A percentile compares a stretch with the other conserved stretches of the same genome.
phyloP scores from a whole-genome alignment of 2,888 invertebrate species.

The Eledona agricola region DNA sequence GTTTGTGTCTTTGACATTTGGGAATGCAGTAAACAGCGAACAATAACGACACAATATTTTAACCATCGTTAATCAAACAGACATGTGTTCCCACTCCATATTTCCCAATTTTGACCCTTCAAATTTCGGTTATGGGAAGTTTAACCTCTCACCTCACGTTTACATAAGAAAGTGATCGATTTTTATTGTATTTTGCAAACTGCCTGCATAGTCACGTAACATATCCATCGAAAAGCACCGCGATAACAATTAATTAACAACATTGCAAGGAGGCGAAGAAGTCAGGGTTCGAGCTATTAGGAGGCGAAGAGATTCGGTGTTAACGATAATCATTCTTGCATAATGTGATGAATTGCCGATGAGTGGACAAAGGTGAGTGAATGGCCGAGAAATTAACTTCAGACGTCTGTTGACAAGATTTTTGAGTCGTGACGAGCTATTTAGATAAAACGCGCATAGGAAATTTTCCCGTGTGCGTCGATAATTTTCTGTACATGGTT shows the following conservation, averaged over 20 bases:
- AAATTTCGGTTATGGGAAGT: conserved; percentile 7
- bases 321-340: conserved; percentile 1
- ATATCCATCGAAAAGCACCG: neutral
- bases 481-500: too few relatives aligned
- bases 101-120: conserved; percentile 5
- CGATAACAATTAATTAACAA: neutral
- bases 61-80: conserved; percentile 1
- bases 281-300: too few relatives aligned
- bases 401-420: too few relatives aligned
- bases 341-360: neutral
- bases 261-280: neutral
- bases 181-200: conserved; percentile 9
- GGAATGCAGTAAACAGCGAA: too few relatives aligned
- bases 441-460: too few relatives aligned
- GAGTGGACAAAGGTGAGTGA: neutral
- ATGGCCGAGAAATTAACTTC: too few relatives aligned
- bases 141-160: conserved; percentile 13
- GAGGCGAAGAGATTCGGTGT: neutral
- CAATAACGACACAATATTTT: too few relatives aligned
- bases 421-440: too few relatives aligned
- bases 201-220: conserved; percentile 16
- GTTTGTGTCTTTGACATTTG: too few relatives aligned
- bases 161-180: conserved; percentile 17
- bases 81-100: conserved; percentile 1
- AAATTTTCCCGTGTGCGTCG: too few relatives aligned